A percentile compares a stretch with the other conserved stretches of the same genome.
phyloP scores from a whole-genome alignment of 2,888 invertebrate species.

The Nysson spinosus region DNA sequence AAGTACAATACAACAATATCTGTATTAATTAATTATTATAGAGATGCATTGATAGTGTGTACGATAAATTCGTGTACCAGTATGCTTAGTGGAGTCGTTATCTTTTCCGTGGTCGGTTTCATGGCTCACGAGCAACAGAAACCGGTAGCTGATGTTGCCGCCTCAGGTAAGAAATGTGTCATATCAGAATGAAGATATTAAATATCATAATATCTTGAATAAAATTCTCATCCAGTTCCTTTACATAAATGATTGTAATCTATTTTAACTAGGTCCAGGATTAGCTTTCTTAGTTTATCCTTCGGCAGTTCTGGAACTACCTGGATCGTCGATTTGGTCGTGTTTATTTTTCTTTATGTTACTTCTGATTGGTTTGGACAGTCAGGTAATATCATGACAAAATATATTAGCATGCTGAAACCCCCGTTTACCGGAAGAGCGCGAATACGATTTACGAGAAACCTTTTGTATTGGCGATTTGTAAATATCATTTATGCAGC shows the following conservation, averaged over 20 bases:
- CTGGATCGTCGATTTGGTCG: constrained; percentile 82
- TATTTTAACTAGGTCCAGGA: constrained; percentile 76
- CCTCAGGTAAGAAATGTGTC: constrained; percentile 67
- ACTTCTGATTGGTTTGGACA: constrained; percentile 82
- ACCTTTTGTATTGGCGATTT: not conserved
- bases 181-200: not conserved
- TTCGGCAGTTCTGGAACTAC: constrained; percentile 79
- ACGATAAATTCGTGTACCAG: constrained; percentile 78
- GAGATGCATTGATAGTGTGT: constrained; percentile 72
- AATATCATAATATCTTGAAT: not conserved
- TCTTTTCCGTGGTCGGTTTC: constrained; percentile 80
- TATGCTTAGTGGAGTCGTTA: constrained; percentile 79
- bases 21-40: constrained; percentile 44
- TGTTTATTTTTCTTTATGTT: constrained; percentile 84
- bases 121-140: constrained; percentile 78
- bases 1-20: too few species aligned
- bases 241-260: not conserved
- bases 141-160: constrained; percentile 75
- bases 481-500: too few species aligned
- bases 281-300: constrained; percentile 81
- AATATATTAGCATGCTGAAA: too few species aligned
- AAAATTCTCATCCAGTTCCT: constrained; percentile 3
- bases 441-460: too few species aligned
- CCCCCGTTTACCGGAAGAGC: too few species aligned
- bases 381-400: constrained; percentile 67